These are phyloP conservation scores for Dromius quadrimaculatus DNA, from an alignment of 2,888 invertebrate genomes.

Conservation along the genomic window DNA sequence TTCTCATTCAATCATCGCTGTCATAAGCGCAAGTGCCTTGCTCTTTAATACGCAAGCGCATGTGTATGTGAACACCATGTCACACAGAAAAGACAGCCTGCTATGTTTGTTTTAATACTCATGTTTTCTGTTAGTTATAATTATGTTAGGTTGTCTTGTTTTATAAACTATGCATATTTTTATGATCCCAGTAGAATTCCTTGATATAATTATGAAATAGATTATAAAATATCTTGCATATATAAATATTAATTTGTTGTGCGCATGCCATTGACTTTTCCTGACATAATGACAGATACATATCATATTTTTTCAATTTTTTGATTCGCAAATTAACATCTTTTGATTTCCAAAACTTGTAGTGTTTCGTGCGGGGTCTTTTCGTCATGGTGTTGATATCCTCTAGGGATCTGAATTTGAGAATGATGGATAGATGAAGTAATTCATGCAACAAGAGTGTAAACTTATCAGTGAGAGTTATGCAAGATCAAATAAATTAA, in stretches of 20 bases:
- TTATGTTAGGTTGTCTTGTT: conserved; percentile 41
- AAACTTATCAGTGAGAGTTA: too few species aligned
- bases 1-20: conserved; percentile 23
- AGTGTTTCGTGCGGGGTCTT: too few species aligned
- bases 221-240: conserved; percentile 37
- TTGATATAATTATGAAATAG: conserved; percentile 25
- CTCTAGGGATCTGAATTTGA: too few species aligned
- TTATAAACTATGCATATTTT: conserved; percentile 35
- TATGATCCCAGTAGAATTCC: conserved; percentile 29
- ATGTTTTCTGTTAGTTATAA: conserved; percentile 37
- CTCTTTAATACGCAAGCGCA: background rate
- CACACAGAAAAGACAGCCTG: conserved; percentile 17
- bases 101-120: conserved; percentile 44
- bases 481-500: too few species aligned
- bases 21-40: background rate
- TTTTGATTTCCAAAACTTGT: too few species aligned
- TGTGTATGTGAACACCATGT: conserved; percentile 25
- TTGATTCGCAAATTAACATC: too few species aligned
- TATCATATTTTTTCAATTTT: too few species aligned
- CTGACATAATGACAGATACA: background rate
- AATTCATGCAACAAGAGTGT: too few species aligned
- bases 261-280: conserved; percentile 23
- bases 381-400: too few species aligned
- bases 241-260: conserved; percentile 33
- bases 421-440: too few species aligned